Conservation (phyloP, 2,888 invertebrate species). For the Pedicia rivosa region DNA sequence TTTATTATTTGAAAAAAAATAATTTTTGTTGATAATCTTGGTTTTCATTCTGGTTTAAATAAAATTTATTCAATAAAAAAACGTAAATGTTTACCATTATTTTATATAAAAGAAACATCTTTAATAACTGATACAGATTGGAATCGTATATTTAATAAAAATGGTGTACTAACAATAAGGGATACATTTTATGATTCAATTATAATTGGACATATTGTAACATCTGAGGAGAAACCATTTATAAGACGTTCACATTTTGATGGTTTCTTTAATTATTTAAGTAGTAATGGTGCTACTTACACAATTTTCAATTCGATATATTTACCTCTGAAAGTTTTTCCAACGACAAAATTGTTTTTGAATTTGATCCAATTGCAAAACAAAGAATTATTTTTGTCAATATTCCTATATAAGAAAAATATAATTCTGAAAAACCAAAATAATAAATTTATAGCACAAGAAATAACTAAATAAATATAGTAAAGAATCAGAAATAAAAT, state of each 20-base stretch:
- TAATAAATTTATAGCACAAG: too few species aligned
- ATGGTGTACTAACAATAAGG: conserved; percentile 24
- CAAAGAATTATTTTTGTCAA: too few species aligned
- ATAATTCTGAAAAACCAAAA: too few species aligned
- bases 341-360: too few species aligned
- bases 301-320: too few species aligned
- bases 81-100: conserved; percentile 33
- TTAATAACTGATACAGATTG: conserved; percentile 34
- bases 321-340: too few species aligned
- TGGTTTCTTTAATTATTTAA: conserved; percentile 49
- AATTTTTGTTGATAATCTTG: conserved; percentile 9
- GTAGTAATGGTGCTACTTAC: conserved; percentile 44
- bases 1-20: too few species aligned
- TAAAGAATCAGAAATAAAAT: too few species aligned
- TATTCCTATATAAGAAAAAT: too few species aligned
- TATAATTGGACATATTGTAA: conserved; percentile 36
- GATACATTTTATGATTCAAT: conserved; percentile 38
- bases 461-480: too few species aligned
- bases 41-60: conserved; percentile 21
- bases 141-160: conserved; percentile 30
- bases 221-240: conserved; percentile 8
- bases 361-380: too few species aligned
- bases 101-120: conserved; percentile 49
- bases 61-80: conserved; percentile 24
- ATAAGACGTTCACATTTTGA: conserved; percentile 34